A percentile compares a stretch with the other conserved stretches of the same genome.
Evolutionary conservation across 2,888 invertebrate genomes (phyloP).

Genomic region (Macrosiphum euphorbiae): DNA sequence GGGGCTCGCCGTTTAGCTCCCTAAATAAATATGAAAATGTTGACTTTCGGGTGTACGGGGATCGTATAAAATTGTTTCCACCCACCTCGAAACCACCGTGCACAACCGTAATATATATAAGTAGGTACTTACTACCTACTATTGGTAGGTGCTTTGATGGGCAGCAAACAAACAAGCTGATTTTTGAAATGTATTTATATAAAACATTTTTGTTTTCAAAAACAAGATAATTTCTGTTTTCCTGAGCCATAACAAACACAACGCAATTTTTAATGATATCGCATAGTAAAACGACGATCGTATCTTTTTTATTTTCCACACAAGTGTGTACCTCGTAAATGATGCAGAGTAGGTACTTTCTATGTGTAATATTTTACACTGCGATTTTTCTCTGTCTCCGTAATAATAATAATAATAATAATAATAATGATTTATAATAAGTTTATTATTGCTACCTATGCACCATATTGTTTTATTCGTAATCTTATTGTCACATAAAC

Average conservation of each 20-base stretch:
- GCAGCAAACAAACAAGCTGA: neutral
- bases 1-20: neutral
- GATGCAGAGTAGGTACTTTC: no score
- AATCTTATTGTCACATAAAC: no score
- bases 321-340: neutral
- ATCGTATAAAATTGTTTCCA: neutral
- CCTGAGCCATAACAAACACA: neutral
- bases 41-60: neutral
- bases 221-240: neutral
- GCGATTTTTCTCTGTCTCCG: no score
- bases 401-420: no score
- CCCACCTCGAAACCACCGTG: neutral
- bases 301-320: neutral
- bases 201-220: neutral
- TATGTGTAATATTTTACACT: neutral
- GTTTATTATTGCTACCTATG: no score
- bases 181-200: neutral
- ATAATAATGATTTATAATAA: no score
- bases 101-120: neutral
- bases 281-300: neutral
- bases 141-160: neutral
- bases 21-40: constrained; percentile 30
- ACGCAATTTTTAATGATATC: neutral
- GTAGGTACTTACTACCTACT: neutral
- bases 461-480: no score